phyloP scores from a whole-genome alignment of 2,888 invertebrate species.

The Fabriciana adippe region DNA sequence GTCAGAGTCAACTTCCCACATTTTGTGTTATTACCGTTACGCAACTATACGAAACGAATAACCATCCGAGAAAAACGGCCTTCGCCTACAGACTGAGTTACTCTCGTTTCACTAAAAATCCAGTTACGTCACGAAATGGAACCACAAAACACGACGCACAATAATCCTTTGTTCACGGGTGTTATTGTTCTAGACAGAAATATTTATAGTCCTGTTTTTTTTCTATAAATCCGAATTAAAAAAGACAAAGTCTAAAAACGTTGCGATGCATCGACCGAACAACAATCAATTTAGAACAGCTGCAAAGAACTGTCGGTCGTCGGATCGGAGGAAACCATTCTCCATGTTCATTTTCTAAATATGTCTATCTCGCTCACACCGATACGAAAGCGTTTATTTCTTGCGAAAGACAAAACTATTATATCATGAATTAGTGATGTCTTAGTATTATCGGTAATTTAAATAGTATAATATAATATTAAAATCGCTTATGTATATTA shows the following conservation, averaged over 20 bases:
- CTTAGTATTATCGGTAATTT: too few relatives aligned
- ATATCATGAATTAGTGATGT: conserved; percentile 32
- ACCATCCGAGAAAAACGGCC: conserved; percentile 63
- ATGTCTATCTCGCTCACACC: conserved; percentile 41
- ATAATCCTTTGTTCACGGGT: conserved; percentile 43
- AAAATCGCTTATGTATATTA: not conserved
- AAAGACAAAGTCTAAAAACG: conserved; percentile 36
- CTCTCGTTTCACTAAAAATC: conserved; percentile 53
- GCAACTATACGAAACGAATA: conserved; percentile 54
- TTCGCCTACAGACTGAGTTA: conserved; percentile 60
- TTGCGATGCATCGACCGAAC: conserved; percentile 39
- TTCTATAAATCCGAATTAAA: conserved; percentile 30
- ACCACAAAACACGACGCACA: conserved; percentile 47
- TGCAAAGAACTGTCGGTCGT: conserved; percentile 45
- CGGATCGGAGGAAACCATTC: conserved; percentile 38
- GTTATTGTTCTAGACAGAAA: conserved; percentile 24
- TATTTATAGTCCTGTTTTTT: conserved; percentile 14
- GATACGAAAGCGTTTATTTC: conserved; percentile 15
- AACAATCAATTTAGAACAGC: conserved; percentile 51
- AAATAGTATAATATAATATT: too few relatives aligned
- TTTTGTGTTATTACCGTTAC: conserved; percentile 55
- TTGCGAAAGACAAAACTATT: conserved; percentile 15
- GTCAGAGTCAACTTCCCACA: conserved; percentile 79
- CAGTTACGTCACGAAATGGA: conserved; percentile 73
- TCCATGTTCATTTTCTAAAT: conserved; percentile 44